Evolutionary conservation across 2,888 invertebrate species (phyloP).

Genomic region (Rhamnusium bicolor): DNA sequence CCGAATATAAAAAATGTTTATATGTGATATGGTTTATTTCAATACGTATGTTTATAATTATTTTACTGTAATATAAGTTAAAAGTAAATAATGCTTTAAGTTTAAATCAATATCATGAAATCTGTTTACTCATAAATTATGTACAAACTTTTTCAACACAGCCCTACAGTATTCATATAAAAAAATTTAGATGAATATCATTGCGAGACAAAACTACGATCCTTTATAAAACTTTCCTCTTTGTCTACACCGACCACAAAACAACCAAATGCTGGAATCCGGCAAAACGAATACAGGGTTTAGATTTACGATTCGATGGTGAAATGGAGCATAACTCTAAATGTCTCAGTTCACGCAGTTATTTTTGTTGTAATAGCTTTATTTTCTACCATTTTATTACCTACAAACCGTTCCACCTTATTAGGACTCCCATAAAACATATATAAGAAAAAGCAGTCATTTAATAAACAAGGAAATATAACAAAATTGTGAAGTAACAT

Average conservation of each 20-base stretch:
- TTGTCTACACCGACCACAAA: conserved; percentile 12
- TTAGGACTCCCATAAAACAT: not conserved
- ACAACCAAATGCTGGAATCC: conserved; percentile 30
- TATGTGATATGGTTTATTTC: too few relatives aligned
- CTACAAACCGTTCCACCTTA: not conserved
- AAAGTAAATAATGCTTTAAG: too few relatives aligned
- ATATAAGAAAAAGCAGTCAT: too few relatives aligned
- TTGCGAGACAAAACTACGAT: conserved; percentile 1
- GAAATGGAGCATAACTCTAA: conserved; percentile 56
- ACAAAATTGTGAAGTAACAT: too few relatives aligned
- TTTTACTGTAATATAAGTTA: too few relatives aligned
- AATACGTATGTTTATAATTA: too few relatives aligned
- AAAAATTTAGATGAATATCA: conserved; percentile 18
- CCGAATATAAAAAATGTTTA: too few relatives aligned
- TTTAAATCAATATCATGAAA: too few relatives aligned
- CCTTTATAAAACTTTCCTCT: conserved; percentile 10
- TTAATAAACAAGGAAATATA: too few relatives aligned
- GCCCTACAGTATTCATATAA: too few relatives aligned
- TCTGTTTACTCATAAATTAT: too few relatives aligned
- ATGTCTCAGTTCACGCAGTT: conserved; percentile 46
- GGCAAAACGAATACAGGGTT: conserved; percentile 11
- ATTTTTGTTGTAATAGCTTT: conserved; percentile 44
- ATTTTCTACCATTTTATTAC: conserved; percentile 21
- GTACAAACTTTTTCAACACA: too few relatives aligned
- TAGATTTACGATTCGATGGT: conserved; percentile 52